Percentiles rank a stretch among this genome's conserved stretches.
Evolutionary conservation across 2,113 vertebrate species (phyloP).

Genomic region (Dicaeum eximium): DNA sequence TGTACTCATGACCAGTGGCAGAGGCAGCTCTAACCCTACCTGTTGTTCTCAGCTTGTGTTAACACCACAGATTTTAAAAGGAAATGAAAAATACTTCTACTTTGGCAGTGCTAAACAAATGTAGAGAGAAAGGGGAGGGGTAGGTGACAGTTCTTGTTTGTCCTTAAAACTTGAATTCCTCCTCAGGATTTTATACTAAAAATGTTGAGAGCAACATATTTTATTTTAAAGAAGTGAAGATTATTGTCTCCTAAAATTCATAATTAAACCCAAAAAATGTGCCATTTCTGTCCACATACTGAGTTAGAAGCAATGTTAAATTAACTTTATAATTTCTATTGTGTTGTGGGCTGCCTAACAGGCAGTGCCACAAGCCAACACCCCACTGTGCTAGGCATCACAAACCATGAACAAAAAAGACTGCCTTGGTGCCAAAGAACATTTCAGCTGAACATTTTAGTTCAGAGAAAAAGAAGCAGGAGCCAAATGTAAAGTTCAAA

Average conservation of each 20-base stretch:
- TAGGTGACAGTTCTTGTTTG: neutral
- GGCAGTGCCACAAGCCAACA: neutral
- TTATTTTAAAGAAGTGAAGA: neutral
- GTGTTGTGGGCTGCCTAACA: neutral
- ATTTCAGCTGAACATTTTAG: neutral
- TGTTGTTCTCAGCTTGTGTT: neutral
- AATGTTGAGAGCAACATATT: neutral
- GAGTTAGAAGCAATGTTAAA: neutral
- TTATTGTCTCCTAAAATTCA: neutral
- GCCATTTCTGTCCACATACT: neutral
- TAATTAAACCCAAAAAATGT: neutral
- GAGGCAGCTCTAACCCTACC: neutral
- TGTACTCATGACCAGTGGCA: neutral
- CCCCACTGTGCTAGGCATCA: neutral
- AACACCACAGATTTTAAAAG: neutral
- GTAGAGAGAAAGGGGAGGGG: neutral
- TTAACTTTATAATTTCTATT: neutral
- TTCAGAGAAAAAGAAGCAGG: neutral
- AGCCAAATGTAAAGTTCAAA: neutral
- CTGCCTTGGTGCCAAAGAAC: neutral
- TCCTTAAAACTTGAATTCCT: neutral
- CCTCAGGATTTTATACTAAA: neutral
- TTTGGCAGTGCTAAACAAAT: neutral
- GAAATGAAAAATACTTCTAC: neutral
- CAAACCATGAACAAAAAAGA: neutral